phyloP scores from a whole-genome alignment of 2,888 invertebrate genomes.

The Xylophagus ater region DNA sequence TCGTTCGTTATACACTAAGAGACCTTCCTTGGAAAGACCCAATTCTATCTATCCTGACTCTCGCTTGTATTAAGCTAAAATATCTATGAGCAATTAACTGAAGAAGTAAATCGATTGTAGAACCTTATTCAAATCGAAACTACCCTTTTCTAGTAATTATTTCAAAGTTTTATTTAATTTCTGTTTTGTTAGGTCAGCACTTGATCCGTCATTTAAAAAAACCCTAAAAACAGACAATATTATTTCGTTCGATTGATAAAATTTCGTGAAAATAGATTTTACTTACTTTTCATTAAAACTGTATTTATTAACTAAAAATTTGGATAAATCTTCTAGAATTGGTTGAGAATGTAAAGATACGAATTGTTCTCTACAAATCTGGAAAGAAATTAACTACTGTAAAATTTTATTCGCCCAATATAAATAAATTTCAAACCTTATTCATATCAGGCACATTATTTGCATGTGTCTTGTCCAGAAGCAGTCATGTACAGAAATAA shows the following conservation, averaged over 20 bases:
- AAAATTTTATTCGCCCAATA: constrained; percentile 14
- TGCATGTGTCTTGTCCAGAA: constrained; percentile 99
- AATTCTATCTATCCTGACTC: too few species aligned
- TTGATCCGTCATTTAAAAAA: constrained; percentile 41
- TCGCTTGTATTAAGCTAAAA: too few species aligned
- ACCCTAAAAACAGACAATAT: constrained; percentile 34
- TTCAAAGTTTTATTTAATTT: constrained; percentile 51
- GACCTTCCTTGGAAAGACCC: too few species aligned
- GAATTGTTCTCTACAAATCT: constrained; percentile 96
- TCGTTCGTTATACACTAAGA: too few species aligned
- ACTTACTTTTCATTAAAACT: constrained; percentile 51
- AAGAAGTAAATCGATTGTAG: constrained; percentile 77
- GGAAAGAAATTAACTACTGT: constrained; percentile 24
- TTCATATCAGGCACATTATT: constrained; percentile 79
- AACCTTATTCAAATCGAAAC: constrained; percentile 65
- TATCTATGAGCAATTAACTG: too few species aligned
- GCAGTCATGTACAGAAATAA: constrained; percentile 97
- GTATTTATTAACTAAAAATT: constrained; percentile 58
- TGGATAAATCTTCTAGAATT: constrained; percentile 75
- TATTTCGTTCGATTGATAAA: not conserved
- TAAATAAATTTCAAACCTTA: constrained; percentile 44
- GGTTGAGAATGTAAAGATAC: constrained; percentile 90
- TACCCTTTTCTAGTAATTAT: constrained; percentile 60
- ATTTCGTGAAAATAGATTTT: constrained; percentile 13
- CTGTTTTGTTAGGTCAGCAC: constrained; percentile 46